Conservation (phyloP, 2,113 vertebrate species). For the Aptenodytes forsteri region DNA sequence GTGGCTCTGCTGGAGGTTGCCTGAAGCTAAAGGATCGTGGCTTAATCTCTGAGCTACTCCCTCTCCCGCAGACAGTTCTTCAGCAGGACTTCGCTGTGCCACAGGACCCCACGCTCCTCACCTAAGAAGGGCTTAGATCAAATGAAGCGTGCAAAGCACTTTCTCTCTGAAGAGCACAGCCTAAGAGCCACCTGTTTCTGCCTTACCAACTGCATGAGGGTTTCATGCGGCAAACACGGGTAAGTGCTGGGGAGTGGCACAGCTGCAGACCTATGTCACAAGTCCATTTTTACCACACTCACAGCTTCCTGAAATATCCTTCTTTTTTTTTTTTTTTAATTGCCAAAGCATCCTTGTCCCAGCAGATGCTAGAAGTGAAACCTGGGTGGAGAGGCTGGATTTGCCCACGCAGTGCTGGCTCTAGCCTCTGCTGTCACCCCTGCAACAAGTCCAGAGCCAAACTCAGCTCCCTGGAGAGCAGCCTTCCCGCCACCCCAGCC, state of each 20-base stretch:
- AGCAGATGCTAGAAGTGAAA: neutral
- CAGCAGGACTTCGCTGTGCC: neutral
- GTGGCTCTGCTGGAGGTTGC: neutral
- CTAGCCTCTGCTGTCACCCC: neutral
- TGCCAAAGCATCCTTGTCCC: neutral
- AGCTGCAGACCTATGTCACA: neutral
- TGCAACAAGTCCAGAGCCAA: neutral
- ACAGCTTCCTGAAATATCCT: neutral
- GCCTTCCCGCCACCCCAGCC: neutral
- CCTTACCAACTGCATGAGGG: neutral
- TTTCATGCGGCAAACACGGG: neutral
- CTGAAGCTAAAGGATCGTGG: neutral
- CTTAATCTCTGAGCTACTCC: neutral
- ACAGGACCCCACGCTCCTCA: neutral
- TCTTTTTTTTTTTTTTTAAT: neutral
- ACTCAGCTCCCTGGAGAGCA: neutral
- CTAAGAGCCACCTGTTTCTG: neutral
- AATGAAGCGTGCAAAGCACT: neutral
- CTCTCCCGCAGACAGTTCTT: neutral
- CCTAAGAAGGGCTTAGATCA: neutral
- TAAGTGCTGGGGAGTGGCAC: neutral
- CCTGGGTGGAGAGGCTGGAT: neutral
- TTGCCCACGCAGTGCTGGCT: rapidly evolving
- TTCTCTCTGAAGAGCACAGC: neutral
- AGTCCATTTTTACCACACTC: neutral